phyloP scores from a whole-genome alignment of 2,113 vertebrate genomes.

The Shinisaurus crocodilurus region DNA sequence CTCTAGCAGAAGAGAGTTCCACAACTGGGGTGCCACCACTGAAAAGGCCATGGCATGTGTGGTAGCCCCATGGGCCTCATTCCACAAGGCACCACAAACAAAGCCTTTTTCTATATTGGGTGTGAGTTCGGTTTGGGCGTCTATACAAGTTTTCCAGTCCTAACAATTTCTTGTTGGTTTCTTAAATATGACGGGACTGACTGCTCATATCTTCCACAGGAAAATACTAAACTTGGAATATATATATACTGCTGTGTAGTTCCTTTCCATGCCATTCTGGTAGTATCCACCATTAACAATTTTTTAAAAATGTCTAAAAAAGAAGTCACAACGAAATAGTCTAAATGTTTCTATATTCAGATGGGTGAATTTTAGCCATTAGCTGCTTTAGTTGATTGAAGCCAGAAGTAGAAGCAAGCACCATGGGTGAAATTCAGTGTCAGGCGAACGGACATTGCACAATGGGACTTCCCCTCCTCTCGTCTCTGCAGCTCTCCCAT shows the following conservation, averaged over 20 bases:
- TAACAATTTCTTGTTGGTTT: rapidly evolving
- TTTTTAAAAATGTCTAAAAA: no score
- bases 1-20: no score
- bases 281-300: background rate
- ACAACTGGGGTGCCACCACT: no score
- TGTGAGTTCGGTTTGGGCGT: constrained; percentile 28
- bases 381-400: background rate
- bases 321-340: background rate
- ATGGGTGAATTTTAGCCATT: background rate
- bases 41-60: no score
- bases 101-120: no score
- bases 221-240: background rate
- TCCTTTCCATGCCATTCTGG: background rate
- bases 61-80: no score
- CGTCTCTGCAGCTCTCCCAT: background rate
- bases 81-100: no score
- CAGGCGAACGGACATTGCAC: background rate
- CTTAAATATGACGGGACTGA: rapidly evolving
- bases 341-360: background rate
- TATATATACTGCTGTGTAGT: background rate
- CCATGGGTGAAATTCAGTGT: background rate
- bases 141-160: constrained; percentile 26
- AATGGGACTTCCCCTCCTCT: background rate
- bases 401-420: background rate
- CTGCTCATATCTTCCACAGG: background rate